phyloP scores from a whole-genome alignment of 2,797 vertebrate species.

The Fistularia commersonii region DNA sequence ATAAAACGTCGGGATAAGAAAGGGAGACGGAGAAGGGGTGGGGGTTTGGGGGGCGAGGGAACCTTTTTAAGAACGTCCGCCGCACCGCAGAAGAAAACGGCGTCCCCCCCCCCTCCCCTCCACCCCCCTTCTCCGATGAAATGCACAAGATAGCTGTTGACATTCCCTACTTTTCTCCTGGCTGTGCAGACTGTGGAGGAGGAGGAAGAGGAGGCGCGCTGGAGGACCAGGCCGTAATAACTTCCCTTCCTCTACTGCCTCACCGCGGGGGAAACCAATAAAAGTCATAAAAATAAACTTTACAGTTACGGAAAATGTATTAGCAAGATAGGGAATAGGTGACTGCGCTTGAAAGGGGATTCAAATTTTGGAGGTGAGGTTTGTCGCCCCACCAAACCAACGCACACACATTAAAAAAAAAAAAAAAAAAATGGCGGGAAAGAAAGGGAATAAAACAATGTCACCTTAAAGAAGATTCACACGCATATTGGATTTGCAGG shows the following conservation, averaged over 20 bases:
- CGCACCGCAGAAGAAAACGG: conserved; percentile 62
- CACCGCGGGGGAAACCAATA: conserved; percentile 62
- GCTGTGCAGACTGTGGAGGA: no score
- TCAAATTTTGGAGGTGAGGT: no score
- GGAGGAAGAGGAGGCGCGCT: conserved; percentile 50
- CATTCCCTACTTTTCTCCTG: conserved; percentile 61
- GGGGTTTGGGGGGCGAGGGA: conserved; percentile 58
- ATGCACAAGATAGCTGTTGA: conserved; percentile 70
- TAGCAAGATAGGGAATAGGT: conserved; percentile 63
- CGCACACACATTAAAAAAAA: conserved; percentile 2
- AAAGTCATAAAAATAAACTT: conserved; percentile 68
- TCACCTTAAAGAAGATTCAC: no score
- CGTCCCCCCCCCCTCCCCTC: no score
- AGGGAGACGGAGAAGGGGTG: conserved; percentile 65
- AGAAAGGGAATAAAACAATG: conserved; percentile 15
- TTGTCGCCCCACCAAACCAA: no score
- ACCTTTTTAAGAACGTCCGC: conserved; percentile 73
- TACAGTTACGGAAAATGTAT: conserved; percentile 65
- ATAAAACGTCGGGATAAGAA: conserved; percentile 27
- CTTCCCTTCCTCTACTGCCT: conserved; percentile 68
- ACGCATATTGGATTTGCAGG: no score
- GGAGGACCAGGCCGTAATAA: conserved; percentile 71
- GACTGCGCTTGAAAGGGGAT: conserved; percentile 56
- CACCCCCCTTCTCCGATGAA: conserved; percentile 69
- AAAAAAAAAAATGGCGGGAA: fast-evolving